A percentile compares a stretch with the other conserved stretches of the same genome.
Conservation (phyloP, 2,888 invertebrate species). For the Lasioglossum vierecki region DNA sequence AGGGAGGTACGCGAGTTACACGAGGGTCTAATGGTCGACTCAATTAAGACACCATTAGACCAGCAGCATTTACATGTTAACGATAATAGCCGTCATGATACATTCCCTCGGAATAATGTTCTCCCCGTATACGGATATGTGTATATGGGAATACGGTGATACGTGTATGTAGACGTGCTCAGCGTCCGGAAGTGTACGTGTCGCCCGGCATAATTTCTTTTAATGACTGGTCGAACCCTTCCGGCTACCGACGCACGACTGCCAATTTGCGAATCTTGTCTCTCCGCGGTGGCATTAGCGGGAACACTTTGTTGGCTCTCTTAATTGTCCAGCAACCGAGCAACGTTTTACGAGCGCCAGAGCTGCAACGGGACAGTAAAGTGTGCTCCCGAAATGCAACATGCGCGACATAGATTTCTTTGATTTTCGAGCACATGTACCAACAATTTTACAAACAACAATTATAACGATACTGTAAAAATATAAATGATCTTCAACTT, state of each 20-base stretch:
- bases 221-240: conserved; percentile 44
- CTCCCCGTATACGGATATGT: conserved; percentile 13
- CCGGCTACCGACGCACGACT: conserved; percentile 34
- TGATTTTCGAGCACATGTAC: too few species aligned
- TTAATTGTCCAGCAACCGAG: conserved; percentile 1
- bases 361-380: background rate
- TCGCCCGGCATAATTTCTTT: conserved; percentile 55
- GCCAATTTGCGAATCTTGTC: conserved; percentile 55
- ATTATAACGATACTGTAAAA: too few species aligned
- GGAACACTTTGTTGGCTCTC: conserved; percentile 26
- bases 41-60: conserved; percentile 81
- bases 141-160: background rate
- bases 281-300: conserved; percentile 30
- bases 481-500: too few species aligned
- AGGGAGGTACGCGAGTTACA: conserved; percentile 65
- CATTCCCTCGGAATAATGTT: conserved; percentile 72
- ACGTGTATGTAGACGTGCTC: conserved; percentile 17
- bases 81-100: conserved; percentile 80
- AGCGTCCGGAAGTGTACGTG: conserved; percentile 53
- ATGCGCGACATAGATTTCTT: background rate
- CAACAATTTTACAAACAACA: background rate
- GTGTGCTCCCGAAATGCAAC: background rate
- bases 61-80: conserved; percentile 79
- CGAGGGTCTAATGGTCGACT: conserved; percentile 79
- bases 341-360: conserved; percentile 27